phyloP scores from a whole-genome alignment of 2,113 vertebrate species.

The Mugil cephalus region DNA sequence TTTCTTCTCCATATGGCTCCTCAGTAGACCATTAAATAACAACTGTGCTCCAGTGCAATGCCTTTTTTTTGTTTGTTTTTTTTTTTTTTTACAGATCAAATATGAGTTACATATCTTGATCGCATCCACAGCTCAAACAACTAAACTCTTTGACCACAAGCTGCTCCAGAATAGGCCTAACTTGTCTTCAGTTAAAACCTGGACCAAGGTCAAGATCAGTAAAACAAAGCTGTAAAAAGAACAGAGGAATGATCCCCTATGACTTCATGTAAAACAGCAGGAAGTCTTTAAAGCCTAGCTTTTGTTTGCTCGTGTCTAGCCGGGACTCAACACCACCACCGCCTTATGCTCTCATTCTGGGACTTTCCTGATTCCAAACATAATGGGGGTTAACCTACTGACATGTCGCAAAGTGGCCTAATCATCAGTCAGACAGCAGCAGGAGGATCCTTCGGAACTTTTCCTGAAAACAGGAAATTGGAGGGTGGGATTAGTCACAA shows the following conservation, averaged over 20 bases:
- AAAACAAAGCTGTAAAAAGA: conserved; percentile 27
- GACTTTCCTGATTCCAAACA: not conserved
- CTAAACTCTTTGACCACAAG: conserved; percentile 17
- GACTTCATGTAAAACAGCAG: conserved; percentile 46
- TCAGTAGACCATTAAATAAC: conserved; percentile 5
- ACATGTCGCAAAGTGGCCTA: conserved; percentile 6
- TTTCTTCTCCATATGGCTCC: conserved; percentile 16
- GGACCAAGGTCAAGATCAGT: conserved; percentile 11
- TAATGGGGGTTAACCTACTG: conserved; percentile 19
- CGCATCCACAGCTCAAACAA: not conserved
- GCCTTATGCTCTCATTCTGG: conserved; percentile 8
- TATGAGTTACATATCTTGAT: not conserved
- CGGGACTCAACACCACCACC: conserved; percentile 9
- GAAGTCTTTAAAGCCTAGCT: conserved; percentile 29
- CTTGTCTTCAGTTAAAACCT: conserved; percentile 18
- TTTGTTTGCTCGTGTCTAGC: conserved; percentile 37
- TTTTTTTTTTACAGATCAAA: conserved; percentile 23
- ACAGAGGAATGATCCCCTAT: not conserved
- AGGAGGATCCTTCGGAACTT: conserved; percentile 5
- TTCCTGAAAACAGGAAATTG: conserved; percentile 49
- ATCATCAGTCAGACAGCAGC: conserved; percentile 6
- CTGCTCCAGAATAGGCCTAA: conserved; percentile 15
- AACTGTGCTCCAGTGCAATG: not conserved
- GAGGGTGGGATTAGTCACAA: conserved; percentile 54
- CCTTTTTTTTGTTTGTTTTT: no score